phyloP scores from a whole-genome alignment of 2,888 invertebrate genomes.

The Bombylius discolor region DNA sequence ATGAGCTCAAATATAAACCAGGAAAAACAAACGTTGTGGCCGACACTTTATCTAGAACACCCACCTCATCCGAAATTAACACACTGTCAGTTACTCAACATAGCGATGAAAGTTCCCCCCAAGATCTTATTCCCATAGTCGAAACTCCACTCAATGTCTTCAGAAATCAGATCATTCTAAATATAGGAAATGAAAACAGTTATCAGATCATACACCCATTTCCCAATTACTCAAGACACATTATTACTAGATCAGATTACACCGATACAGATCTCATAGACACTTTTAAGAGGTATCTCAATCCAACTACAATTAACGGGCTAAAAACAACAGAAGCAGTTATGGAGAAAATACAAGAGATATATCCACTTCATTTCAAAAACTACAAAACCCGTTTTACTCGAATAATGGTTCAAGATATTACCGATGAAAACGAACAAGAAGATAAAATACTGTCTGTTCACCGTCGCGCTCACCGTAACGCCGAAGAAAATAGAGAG shows the following conservation, averaged over 20 bases:
- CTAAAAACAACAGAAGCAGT: too few species aligned
- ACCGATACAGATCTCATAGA: not conserved
- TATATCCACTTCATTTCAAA: too few species aligned
- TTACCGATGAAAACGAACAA: too few species aligned
- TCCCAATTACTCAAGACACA: not conserved
- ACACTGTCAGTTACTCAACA: not conserved
- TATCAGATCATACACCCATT: not conserved
- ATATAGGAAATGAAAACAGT: conserved; percentile 1
- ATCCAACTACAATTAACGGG: not conserved
- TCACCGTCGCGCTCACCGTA: too few species aligned
- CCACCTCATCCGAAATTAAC: not conserved
- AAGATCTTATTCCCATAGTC: conserved; percentile 3
- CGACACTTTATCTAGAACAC: conserved; percentile 6
- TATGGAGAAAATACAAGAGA: too few species aligned
- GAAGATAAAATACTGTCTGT: too few species aligned
- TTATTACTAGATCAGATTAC: not conserved
- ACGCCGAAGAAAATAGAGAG: too few species aligned
- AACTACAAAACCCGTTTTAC: too few species aligned
- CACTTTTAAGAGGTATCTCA: not conserved
- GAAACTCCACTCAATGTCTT: conserved; percentile 11
- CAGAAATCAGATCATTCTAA: conserved; percentile 10
- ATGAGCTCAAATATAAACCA: conserved; percentile 9
- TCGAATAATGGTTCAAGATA: too few species aligned
- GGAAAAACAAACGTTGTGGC: conserved; percentile 10
- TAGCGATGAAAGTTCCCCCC: conserved; percentile 6